Evolutionary conservation across 2,888 invertebrate genomes (phyloP), one percentile per base, ranked within the genome.

Genomic region (Diadegma fenestrale): DNA sequence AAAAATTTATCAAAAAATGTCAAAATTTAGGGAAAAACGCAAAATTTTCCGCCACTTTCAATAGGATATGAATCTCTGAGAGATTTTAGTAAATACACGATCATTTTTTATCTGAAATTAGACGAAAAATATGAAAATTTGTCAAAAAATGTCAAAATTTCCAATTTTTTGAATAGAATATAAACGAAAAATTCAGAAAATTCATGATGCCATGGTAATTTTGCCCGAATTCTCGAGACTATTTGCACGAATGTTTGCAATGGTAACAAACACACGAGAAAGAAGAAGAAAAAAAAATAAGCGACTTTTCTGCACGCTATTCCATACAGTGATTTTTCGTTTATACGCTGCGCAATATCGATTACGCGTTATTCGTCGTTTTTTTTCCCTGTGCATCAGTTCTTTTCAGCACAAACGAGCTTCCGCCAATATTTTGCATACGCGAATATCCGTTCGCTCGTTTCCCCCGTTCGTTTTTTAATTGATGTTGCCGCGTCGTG

Each of bases 361-460:
- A 33, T 64, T 19, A 41, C 48, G 63, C 19, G n/a, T 73, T 58
- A 17, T 7, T 26, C 1, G 19, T 37, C 43, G 41, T 22, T n/a
- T 33, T 22, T 41, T 58, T 8, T 48, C 37, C 0, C 14, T 12
- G 8, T 37, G 37, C 37, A 37, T 37, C 8, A 37, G 19, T 61
- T 58, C 22, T 19, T 66, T 77, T 19, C 45, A 51, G n/a, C 26
- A 22, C 51, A 66, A 77, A 66, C 73, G 61, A 73, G 58, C 26
- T 66, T 66, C 26, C 51, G 66, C n/a, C 77, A 54, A 66, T 77
- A 77, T 66, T 76, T 66, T 22, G 37, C 37, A 51, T 51, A 19
- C 51, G n/a, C 71, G 33, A 2, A 33, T 33, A 71, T 51, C 63
- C 19, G 12, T 5, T 19, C 19, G 33, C 17, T 63, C 14, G 33